Evolutionary conservation across 2,888 invertebrate genomes (phyloP).

Genomic region (Lithophane leautieri): DNA sequence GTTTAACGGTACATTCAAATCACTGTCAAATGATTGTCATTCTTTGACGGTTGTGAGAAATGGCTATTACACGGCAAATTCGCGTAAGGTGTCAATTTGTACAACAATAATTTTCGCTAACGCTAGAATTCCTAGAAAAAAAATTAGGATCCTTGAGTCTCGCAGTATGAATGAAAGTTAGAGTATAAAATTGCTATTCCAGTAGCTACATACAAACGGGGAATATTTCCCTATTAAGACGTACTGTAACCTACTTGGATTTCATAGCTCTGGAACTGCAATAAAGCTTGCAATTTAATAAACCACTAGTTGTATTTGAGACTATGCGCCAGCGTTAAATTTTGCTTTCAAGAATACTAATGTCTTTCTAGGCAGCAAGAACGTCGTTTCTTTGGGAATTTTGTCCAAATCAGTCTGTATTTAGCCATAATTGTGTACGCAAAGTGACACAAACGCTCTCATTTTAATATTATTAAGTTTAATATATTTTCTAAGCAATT

Average conservation of each 20-base stretch:
- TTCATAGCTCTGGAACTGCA: constrained; percentile 3
- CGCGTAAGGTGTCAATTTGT: background rate
- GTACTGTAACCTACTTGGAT: background rate
- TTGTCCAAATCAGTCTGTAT: background rate
- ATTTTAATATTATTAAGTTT: background rate
- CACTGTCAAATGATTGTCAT: background rate
- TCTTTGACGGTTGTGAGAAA: background rate
- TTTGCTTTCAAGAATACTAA: background rate
- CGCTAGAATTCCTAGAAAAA: background rate
- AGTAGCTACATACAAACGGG: background rate
- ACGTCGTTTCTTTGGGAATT: background rate
- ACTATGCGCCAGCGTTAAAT: background rate
- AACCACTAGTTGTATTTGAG: background rate
- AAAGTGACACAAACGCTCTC: background rate
- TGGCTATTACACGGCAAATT: background rate
- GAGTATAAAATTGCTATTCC: background rate
- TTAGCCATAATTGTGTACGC: too few species aligned
- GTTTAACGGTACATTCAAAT: background rate
- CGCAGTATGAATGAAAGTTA: background rate
- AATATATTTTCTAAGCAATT: constrained; percentile 1
- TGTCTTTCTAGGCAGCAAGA: background rate
- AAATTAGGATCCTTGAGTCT: background rate
- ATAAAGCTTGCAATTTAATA: background rate
- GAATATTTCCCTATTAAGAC: background rate
- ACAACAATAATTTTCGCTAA: background rate